These are phyloP conservation scores for Drosophila rubida DNA, from an alignment of 2,888 invertebrate species.

Conservation along the genomic window DNA sequence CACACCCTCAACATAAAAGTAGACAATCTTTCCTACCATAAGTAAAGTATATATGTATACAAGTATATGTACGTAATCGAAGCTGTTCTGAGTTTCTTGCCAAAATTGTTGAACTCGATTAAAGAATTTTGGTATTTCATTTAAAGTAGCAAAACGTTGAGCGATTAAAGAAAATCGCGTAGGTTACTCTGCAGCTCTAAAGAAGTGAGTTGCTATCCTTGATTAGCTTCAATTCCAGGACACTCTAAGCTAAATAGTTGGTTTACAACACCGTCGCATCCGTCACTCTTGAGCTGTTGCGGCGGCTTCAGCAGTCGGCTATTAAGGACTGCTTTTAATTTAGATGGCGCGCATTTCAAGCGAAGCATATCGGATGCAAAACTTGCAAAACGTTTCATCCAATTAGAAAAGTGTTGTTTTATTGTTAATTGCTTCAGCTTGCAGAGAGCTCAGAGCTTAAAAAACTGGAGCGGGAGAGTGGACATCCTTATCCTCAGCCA, in stretches of 20 bases:
- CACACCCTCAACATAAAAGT: not conserved
- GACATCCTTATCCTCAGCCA: too few relatives aligned
- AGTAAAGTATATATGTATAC: not conserved
- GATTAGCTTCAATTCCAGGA: too few relatives aligned
- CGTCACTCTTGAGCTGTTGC: not conserved
- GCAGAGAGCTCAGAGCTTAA: slow-evolving; percentile 20
- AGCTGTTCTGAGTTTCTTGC: not conserved
- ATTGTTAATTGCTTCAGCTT: slow-evolving; percentile 73
- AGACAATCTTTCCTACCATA: not conserved
- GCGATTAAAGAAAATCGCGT: too few relatives aligned
- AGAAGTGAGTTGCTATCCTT: too few relatives aligned
- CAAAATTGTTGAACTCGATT: not conserved
- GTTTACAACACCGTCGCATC: not conserved
- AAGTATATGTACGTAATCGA: not conserved
- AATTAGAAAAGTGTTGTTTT: slow-evolving; percentile 80
- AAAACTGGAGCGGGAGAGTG: not conserved
- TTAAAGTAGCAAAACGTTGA: too few relatives aligned
- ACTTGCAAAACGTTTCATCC: slow-evolving; percentile 81
- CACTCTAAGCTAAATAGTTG: slow-evolving; percentile 9
- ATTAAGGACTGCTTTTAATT: slow-evolving; percentile 47
- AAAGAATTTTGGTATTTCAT: too few relatives aligned
- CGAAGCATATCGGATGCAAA: slow-evolving; percentile 65
- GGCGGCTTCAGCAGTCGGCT: slow-evolving; percentile 7
- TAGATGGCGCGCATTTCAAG: slow-evolving; percentile 34
- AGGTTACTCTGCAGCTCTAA: too few relatives aligned